phyloP scores from a whole-genome alignment of 2,113 vertebrate genomes.

The Oreotrochilus melanogaster region DNA sequence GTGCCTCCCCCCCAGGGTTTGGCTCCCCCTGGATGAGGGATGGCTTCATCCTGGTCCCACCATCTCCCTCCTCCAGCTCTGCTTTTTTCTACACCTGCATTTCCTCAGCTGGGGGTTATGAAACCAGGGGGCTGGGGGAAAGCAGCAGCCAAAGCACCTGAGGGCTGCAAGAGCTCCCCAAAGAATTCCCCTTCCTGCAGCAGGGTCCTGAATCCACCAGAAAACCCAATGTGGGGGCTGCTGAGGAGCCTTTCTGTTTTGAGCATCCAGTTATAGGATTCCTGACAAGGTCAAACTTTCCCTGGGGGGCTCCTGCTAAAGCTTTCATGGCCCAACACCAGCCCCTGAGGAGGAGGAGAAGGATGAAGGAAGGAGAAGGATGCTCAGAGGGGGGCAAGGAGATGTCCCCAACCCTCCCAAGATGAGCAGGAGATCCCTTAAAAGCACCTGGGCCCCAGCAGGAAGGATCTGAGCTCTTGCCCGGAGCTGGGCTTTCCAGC shows the following conservation, averaged over 20 bases:
- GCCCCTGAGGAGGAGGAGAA: not conserved
- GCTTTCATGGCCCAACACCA: not conserved
- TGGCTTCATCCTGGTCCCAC: not conserved
- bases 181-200: not conserved
- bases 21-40: not conserved
- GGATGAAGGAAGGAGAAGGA: not conserved
- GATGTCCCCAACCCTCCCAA: not conserved
- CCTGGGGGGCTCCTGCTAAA: not conserved
- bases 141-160: not conserved
- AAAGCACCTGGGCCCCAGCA: not conserved
- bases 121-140: not conserved
- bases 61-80: not conserved
- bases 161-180: not conserved
- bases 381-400: not conserved
- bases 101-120: not conserved
- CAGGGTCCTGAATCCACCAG: not conserved
- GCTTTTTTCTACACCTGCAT: not conserved
- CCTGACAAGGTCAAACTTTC: not conserved
- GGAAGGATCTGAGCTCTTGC: not conserved
- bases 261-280: not conserved
- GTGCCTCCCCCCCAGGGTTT: not conserved
- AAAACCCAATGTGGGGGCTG: rapidly evolving
- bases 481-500: constrained; percentile 12
- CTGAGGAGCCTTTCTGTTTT: not conserved
- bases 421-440: not conserved